Evolutionary conservation across 2,888 invertebrate species (phyloP).

Genomic region (Tachina lurida): DNA sequence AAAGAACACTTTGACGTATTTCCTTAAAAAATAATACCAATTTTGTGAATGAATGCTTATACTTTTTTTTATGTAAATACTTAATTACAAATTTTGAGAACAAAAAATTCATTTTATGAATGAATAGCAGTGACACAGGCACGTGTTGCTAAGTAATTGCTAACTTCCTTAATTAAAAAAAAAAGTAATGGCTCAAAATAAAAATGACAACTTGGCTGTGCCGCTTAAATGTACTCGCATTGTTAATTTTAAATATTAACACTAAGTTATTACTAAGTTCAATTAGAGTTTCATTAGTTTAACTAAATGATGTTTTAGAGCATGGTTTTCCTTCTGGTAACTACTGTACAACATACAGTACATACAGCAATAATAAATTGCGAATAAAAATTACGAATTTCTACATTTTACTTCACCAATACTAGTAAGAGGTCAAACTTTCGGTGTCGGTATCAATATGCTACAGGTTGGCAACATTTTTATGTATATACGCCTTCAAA

Average conservation of each 20-base stretch:
- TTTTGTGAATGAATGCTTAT: conserved; percentile 55
- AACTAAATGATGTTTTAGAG: conserved; percentile 5
- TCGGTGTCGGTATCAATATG: too few relatives aligned
- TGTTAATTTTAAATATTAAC: conserved; percentile 54
- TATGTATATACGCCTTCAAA: too few relatives aligned
- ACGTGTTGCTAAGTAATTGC: conserved; percentile 42
- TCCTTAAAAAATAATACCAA: conserved; percentile 28
- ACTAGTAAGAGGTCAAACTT: too few relatives aligned
- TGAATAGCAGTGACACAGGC: neutral
- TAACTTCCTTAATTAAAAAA: conserved; percentile 36
- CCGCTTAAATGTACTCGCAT: conserved; percentile 20
- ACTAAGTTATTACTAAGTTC: conserved; percentile 18
- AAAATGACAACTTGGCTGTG: conserved; percentile 9
- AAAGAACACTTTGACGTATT: conserved; percentile 61
- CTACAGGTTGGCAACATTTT: too few relatives aligned
- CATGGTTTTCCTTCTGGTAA: too few relatives aligned
- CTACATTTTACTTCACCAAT: too few relatives aligned
- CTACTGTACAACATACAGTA: too few relatives aligned
- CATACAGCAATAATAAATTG: too few relatives aligned
- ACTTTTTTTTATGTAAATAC: conserved; percentile 2
- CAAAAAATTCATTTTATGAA: conserved; percentile 24
- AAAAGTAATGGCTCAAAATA: neutral
- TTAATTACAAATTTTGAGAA: conserved; percentile 19
- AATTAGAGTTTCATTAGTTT: neutral
- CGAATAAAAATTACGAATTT: too few relatives aligned